Evolutionary conservation across 2,113 vertebrate genomes (phyloP), one percentile per base, ranked within the genome.

Genomic region (Clarias magur): DNA sequence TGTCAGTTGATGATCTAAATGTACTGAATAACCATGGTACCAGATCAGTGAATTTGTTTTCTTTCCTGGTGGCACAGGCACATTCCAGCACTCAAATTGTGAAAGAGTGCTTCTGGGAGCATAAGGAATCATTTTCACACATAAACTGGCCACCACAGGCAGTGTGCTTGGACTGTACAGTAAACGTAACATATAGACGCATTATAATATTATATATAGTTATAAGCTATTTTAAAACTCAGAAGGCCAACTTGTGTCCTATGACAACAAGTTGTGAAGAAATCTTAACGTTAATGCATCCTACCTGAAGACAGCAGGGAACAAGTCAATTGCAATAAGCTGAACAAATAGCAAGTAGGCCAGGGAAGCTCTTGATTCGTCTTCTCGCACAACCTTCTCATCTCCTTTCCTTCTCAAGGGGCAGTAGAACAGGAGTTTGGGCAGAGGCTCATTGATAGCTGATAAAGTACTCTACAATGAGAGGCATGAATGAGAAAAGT

Each of bases 291-390:
- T 54, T 15, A n/a, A n/a, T 54, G 53, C 9, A 65, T 72, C 89
- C 94, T 92, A 98, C 98, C 96, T 98, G 92, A 97, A 97, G 25
- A 99, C 96, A 75, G 95, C 3, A 53, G 98, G 98, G 83, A 99
- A 96, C 79, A 87, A 92, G 81, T 97, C 93, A 0, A 95, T 93
- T 87, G 93, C 93, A 84, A 99, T 95, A 86, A 95, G 94, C 84
- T 97, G 97, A 84, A 98, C 98, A 93, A 98, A 98, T 23, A 99
- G 85, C n/a, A 99, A 91, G 73, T 99, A 99, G 1, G 98, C 95
- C 88, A 99, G 91, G 89, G 97, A 97, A 1, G 97, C 98, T 91
- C 95, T 90, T 6, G 97, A 94, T 83, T 98, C 96, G 65, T 0
- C 78, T 63, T 93, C 93, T 70, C 96, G 93, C 25, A 92, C 87